Conservation (phyloP, 2,888 invertebrate genomes). For the Tribolium freemani region DNA sequence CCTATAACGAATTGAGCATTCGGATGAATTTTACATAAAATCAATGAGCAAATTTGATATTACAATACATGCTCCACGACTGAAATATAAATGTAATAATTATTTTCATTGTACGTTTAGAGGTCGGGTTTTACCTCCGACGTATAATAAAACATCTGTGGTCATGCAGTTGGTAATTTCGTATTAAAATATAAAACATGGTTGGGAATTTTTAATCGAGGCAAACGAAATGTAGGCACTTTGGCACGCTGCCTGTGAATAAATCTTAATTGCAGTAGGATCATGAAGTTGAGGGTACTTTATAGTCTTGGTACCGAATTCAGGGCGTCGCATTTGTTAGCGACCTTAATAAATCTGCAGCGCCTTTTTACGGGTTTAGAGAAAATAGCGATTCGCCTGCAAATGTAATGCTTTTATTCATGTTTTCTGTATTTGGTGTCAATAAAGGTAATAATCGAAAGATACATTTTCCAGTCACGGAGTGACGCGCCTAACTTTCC, state of each 20-base stretch:
- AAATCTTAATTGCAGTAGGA: conserved; percentile 39
- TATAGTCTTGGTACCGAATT: conserved; percentile 19
- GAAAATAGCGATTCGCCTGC: conserved; percentile 27
- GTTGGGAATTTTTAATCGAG: conserved; percentile 26
- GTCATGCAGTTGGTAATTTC: not conserved
- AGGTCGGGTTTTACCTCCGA: not conserved
- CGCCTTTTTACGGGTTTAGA: conserved; percentile 8
- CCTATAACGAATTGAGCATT: conserved; percentile 42
- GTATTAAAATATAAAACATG: conserved; percentile 15
- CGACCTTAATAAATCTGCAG: conserved; percentile 18
- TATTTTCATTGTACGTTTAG: conserved; percentile 8
- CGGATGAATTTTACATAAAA: conserved; percentile 48
- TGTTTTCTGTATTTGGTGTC: conserved; percentile 50
- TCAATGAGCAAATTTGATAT: conserved; percentile 48
- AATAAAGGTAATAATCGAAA: conserved; percentile 60
- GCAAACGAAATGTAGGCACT: conserved; percentile 37
- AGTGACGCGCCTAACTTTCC: conserved; percentile 51
- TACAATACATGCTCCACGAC: conserved; percentile 43
- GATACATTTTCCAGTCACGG: conserved; percentile 59
- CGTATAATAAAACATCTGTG: conserved; percentile 9
- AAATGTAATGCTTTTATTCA: conserved; percentile 48
- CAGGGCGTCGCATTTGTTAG: conserved; percentile 4
- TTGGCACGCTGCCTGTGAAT: conserved; percentile 29
- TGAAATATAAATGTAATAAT: conserved; percentile 38
- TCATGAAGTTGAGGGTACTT: conserved; percentile 16